Evolutionary conservation across 2,888 invertebrate genomes (phyloP), one percentile per base, ranked within the genome.

Genomic region (Pammene aurita): DNA sequence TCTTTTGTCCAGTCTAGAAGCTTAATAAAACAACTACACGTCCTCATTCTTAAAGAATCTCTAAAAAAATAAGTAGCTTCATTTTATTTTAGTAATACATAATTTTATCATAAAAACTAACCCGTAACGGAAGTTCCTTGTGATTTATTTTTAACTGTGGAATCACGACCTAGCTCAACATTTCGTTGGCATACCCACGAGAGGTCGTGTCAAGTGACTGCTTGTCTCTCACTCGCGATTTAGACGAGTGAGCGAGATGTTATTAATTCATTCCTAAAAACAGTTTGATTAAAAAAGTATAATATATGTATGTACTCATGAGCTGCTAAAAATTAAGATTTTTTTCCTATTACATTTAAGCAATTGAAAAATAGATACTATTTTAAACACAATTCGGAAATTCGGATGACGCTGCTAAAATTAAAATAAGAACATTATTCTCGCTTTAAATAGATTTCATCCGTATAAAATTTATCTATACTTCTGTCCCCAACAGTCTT

Each of bases 151-250:
- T 61, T 61, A 48, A 61, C 38, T 50, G 48, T 16, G 7, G 38
- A 38, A 38, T 41, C 61, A 18, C 35, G 62, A 62, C 62, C 62
- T 62, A 62, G 6, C 62, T 18, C 50, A 62, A 62, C 62, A 62
- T 50, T 41, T 41, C n/a, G 50, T 58, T 11, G 54, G 42, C 26
- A 26, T 26, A 57, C n/a, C n/a, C n/a, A 35, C 48, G 26, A 1
- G 50, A 41, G 41, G 50, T 52, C 50, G 41, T 26, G 26, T 41
- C 50, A 62, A 61, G 38, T 38, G 38, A 9, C 38, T 44, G n/a
- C 42, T 34, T 60, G n/a, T 34, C 34, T 38, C 48, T 52, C 62
- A 13, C 41, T 62, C 41, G 18, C 41, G 41, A 52, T n/a, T 41
- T 41, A 52, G 18, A 52, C 6, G 41, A 18, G 50, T 18, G 61